Conservation (phyloP, 2,113 vertebrate genomes). For the rabbit (Oryctolagus cuniculus) region DNA sequence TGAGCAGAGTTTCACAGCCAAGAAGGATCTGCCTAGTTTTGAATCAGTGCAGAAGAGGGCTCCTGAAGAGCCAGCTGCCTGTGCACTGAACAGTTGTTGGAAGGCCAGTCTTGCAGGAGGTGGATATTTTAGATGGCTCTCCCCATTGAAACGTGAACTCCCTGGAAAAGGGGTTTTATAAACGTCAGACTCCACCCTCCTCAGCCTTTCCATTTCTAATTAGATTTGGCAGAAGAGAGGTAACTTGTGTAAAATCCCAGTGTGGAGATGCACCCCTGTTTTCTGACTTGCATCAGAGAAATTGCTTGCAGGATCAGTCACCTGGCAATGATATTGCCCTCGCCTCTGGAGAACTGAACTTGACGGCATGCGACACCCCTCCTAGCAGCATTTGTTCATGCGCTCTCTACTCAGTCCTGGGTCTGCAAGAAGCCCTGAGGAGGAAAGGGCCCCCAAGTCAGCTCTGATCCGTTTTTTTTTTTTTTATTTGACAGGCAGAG, state of each 20-base stretch:
- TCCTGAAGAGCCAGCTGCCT: not conserved
- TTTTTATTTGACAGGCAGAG: no score
- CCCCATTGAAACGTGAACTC: not conserved
- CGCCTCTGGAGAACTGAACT: not conserved
- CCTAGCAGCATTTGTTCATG: not conserved
- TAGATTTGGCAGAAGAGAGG: not conserved
- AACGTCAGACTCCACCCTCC: not conserved
- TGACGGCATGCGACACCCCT: not conserved
- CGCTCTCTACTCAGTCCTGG: not conserved
- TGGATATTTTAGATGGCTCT: not conserved
- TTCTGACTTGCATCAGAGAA: not conserved
- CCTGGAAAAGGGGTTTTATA: not conserved
- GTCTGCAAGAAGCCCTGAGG: not conserved
- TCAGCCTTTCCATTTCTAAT: not conserved
- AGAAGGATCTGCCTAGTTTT: not conserved
- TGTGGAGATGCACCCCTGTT: fast-evolving
- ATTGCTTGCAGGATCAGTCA: not conserved
- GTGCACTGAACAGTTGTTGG: fast-evolving
- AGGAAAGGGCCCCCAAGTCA: not conserved
- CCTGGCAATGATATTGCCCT: not conserved
- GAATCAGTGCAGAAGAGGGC: not conserved
- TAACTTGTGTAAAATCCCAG: not conserved
- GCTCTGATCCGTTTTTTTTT: no score
- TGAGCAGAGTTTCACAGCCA: no score
- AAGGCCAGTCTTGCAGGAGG: not conserved